Evolutionary conservation across 2,113 vertebrate species (phyloP), one percentile per base, ranked within the genome.

Genomic region (Sphaerodactylus townsendi): DNA sequence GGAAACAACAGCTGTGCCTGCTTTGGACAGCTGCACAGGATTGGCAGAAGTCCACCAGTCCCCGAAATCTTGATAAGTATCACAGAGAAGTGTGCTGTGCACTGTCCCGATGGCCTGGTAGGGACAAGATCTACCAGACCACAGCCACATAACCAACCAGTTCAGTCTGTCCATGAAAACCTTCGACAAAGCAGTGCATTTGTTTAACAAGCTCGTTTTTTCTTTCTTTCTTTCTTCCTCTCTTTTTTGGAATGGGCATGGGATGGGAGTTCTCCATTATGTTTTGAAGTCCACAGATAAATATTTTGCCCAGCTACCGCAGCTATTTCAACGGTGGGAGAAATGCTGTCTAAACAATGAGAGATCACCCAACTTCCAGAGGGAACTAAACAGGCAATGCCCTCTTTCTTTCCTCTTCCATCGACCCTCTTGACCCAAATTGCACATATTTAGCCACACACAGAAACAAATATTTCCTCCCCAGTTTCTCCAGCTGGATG

Each of bases 381-480:
- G 62, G 33, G 39, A 79, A 68, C 65, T 79, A 68, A 79, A 66
- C 44, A 41, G 46, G n/a, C 64, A 79, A 10, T 48, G 44, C 30
- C n/a, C 41, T 62, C 59, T 48, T 79, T 79, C 44, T 79, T 79
- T 66, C 59, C 48, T 66, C 39, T 79, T 23, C 53, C 62, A 66
- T 33, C 28, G 8, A 68, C 35, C 44, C 75, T n/a, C 44, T 79
- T 79, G 64, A 79, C 64, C 64, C 77, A 68, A 66, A 68, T 44
- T 33, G 25, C 77, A 68, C 64, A 48, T 35, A 79, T 66, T 41
- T 79, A 79, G 44, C 64, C 48, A 79, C 30, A n/a, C n/a, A 79
- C 39, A 68, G 64, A 68, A 79, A 68, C 77, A 68, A 79, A 33
- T 68, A 79, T 79, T 79, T 79, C 77, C 64, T 68, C 77, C 44